Percentiles rank a stretch among this genome's conserved stretches.
These are phyloP conservation scores for Cheirogaleus medius DNA, from an alignment of 2,113 vertebrate species.

Conservation along the genomic window DNA sequence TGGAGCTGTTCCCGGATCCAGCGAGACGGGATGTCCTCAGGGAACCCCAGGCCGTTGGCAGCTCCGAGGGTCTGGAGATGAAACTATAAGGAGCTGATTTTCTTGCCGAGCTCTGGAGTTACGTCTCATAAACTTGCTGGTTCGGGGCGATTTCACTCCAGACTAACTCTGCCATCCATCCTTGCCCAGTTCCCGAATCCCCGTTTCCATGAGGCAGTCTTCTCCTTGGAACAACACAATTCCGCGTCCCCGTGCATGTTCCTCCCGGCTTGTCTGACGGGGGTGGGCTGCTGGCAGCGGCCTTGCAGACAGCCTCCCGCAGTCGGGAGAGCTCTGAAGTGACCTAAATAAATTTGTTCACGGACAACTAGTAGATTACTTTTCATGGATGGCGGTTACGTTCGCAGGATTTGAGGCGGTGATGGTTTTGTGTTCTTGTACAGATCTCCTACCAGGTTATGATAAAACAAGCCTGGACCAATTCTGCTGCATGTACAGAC, in stretches of 20 bases:
- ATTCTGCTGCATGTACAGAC: no score
- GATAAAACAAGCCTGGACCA: not conserved
- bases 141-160: not conserved
- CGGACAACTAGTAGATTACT: not conserved
- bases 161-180: not conserved
- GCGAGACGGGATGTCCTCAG: not conserved
- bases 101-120: not conserved
- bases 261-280: not conserved
- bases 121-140: not conserved
- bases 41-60: not conserved
- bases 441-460: not conserved
- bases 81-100: not conserved
- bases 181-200: no score
- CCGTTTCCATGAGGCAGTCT: not conserved
- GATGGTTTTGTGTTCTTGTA: not conserved
- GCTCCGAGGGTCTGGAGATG: not conserved
- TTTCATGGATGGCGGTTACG: not conserved
- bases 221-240: no score
- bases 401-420: not conserved
- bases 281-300: not conserved
- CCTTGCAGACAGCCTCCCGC: not conserved
- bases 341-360: not conserved
- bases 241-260: not conserved
- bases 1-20: not conserved
- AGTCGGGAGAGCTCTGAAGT: no score